Conservation (phyloP, 2,113 vertebrate species). For the Coptodon bakossiorum region DNA sequence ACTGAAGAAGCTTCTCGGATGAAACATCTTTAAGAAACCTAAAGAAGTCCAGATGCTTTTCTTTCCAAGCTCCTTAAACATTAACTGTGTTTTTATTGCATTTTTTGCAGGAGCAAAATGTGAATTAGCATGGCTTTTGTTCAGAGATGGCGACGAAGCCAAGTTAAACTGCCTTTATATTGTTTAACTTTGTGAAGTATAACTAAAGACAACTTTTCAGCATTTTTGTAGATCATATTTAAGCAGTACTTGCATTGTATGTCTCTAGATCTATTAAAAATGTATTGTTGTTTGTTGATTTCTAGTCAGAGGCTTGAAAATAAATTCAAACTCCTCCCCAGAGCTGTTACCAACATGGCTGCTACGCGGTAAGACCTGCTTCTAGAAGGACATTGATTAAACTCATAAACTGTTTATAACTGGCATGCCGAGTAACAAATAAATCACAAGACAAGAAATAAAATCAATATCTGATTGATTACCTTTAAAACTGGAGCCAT, state of each 20-base stretch:
- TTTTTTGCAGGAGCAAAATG: accelerated
- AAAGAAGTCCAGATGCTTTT: neutral
- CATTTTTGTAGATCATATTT: neutral
- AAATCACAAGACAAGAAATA: neutral
- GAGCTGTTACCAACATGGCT: accelerated
- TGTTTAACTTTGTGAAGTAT: neutral
- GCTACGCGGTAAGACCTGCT: accelerated
- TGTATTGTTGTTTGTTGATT: neutral
- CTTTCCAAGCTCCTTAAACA: accelerated
- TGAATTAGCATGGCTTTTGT: accelerated
- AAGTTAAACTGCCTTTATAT: neutral
- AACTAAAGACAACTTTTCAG: neutral
- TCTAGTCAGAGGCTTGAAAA: neutral
- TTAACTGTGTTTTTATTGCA: neutral
- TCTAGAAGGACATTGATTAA: neutral
- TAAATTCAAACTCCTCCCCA: neutral
- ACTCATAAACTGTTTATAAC: neutral
- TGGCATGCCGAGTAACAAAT: accelerated
- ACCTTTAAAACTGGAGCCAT: conserved; percentile 99
- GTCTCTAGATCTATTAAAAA: neutral
- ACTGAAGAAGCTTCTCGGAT: neutral
- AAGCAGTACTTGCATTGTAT: neutral
- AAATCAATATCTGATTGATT: neutral
- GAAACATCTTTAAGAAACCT: neutral
- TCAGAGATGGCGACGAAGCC: neutral